Percentiles rank a stretch among this genome's conserved stretches.
phyloP scores from a whole-genome alignment of 2,797 vertebrate species.

The Ctenosaura bakeri region DNA sequence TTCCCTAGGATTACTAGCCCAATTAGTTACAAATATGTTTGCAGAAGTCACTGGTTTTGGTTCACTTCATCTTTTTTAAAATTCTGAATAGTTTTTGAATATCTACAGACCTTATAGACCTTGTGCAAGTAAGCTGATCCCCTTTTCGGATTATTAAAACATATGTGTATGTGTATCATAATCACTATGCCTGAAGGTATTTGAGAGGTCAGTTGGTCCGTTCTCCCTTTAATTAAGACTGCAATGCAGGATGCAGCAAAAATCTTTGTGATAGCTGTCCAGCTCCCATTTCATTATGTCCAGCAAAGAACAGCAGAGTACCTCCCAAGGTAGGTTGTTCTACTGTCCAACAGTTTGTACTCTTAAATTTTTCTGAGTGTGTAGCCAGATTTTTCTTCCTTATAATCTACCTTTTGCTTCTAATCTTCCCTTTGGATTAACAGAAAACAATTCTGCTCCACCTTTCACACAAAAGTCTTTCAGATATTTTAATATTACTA shows the following conservation, averaged over 20 bases:
- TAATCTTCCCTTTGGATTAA: not conserved
- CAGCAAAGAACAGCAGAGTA: not conserved
- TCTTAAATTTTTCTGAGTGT: not conserved
- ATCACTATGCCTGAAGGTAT: not conserved
- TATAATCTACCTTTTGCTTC: not conserved
- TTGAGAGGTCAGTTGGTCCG: not conserved
- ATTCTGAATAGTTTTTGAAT: not conserved
- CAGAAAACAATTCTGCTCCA: not conserved
- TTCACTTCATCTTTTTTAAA: not conserved
- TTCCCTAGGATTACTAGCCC: conserved; percentile 41
- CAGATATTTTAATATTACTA: not conserved
- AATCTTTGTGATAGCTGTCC: not conserved
- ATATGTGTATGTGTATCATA: not conserved
- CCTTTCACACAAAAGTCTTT: not conserved
- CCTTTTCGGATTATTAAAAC: not conserved
- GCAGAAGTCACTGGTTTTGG: conserved; percentile 22
- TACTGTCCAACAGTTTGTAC: not conserved
- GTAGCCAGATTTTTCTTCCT: not conserved
- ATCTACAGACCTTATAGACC: too few species aligned
- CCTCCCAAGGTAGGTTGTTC: not conserved
- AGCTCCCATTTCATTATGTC: not conserved
- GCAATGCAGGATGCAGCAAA: not conserved
- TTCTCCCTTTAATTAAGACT: not conserved
- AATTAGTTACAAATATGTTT: conserved; percentile 51
- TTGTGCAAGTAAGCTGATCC: too few species aligned